Evolutionary conservation across 1,140 invertebrate genomes (phyloP).

Genomic region (Anagrus nilaparvatae): DNA sequence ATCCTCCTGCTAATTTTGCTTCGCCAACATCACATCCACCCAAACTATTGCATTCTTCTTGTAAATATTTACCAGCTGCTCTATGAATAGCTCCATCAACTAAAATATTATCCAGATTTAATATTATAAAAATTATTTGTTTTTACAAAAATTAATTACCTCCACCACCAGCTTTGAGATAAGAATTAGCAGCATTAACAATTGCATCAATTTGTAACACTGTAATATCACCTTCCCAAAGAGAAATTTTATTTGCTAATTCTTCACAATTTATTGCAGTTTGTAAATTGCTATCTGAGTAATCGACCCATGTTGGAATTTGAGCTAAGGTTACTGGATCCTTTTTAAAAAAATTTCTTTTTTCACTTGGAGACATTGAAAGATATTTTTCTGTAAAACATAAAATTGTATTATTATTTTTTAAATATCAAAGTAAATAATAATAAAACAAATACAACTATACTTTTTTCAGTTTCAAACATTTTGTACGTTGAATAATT

Average conservation of each 20-base stretch:
- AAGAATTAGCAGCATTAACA: constrained; percentile 83
- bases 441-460: constrained; percentile 8
- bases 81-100: constrained; percentile 81
- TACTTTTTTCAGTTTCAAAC: constrained; percentile 23
- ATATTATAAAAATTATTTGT: not conserved
- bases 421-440: not conserved
- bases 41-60: constrained; percentile 61
- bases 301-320: constrained; percentile 52
- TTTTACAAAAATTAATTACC: constrained; percentile 27
- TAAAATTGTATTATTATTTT: not conserved
- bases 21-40: constrained; percentile 65
- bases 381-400: constrained; percentile 41
- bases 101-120: constrained; percentile 20
- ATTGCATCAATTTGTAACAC: constrained; percentile 79
- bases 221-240: constrained; percentile 79
- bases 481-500: constrained; percentile 9
- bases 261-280: constrained; percentile 35
- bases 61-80: constrained; percentile 56
- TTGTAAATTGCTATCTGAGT: constrained; percentile 38
- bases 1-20: constrained; percentile 73
- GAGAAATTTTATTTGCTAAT: constrained; percentile 52
- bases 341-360: constrained; percentile 44
- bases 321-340: constrained; percentile 37
- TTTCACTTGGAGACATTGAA: constrained; percentile 44
- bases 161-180: constrained; percentile 72